Percentiles rank a stretch among this genome's conserved stretches.
These are phyloP conservation scores for Ptychochromis oligacanthus DNA, from an alignment of 2,113 vertebrate genomes.

Conservation along the genomic window DNA sequence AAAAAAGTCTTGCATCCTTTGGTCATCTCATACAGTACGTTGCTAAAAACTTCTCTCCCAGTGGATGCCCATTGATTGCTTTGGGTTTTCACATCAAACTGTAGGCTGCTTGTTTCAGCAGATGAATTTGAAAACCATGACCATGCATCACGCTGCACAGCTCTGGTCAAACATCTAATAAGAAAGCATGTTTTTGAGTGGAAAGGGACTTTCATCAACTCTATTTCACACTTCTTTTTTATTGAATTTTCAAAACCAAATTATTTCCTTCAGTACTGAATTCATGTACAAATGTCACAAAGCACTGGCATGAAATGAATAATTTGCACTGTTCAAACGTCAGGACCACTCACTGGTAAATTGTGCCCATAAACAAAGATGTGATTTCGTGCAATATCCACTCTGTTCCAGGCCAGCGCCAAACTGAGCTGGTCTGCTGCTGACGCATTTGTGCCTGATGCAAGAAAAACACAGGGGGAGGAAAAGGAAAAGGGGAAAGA, in stretches of 20 bases:
- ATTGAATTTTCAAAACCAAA: background rate
- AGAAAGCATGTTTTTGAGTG: background rate
- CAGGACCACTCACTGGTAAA: constrained; percentile 87
- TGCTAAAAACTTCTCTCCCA: background rate
- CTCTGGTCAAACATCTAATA: background rate
- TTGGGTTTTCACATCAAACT: background rate
- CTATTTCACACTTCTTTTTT: background rate
- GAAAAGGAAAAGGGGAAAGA: background rate
- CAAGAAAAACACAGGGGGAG: too few relatives aligned
- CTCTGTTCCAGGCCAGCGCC: constrained; percentile 98
- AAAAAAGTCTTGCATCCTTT: background rate
- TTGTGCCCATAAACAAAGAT: constrained; percentile 98
- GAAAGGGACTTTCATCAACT: background rate
- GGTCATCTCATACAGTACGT: background rate
- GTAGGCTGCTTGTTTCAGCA: background rate
- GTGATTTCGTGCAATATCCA: constrained; percentile 96
- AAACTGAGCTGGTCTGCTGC: constrained; percentile 95
- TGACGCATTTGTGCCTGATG: constrained; percentile 92
- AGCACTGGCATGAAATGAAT: background rate
- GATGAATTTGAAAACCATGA: background rate
- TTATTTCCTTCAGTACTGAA: background rate
- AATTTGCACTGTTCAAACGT: background rate
- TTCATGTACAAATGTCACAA: too few relatives aligned
- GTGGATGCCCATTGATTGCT: background rate
- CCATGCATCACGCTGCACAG: background rate